Evolutionary conservation across 2,888 invertebrate genomes (phyloP), one percentile per base, ranked within the genome.

Genomic region (Spicauda simplicius): DNA sequence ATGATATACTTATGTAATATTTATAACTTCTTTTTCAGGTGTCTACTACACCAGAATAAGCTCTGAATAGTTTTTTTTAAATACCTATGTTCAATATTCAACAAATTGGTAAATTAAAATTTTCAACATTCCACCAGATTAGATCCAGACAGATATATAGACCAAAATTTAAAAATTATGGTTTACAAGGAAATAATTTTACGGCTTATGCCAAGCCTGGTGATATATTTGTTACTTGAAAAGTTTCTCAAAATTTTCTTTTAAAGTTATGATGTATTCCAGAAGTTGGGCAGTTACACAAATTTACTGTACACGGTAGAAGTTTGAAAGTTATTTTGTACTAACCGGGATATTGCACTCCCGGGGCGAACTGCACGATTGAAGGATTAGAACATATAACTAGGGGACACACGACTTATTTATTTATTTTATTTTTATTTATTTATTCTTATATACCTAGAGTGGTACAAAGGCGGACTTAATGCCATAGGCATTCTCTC

Each of bases 211-310:
- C 53, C 53, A 58, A 20, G 25, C 48, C 48, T 45, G 19, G 18
- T 16, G 58, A 48, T 59, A 50, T 14, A 59, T 59, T 59, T 59
- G 25, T 59, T 11, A 50, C 50, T 50, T 7, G 20, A 59, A 20
- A 50, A 59, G 30, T 59, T 59, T 59, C 59, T 50, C 50, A 19
- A 61, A 50, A 16, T 30, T 61, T 52, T 53, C 60, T 53, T 61
- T 30, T 53, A 61, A 61, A 53, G 50, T 61, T 61, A 52, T 61
- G 60, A 61, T 61, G 60, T 50, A 61, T 61, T 61, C 52, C 52
- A 5, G 50, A 61, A 61, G 52, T 61, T 61, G 52, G 37, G 52
- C 60, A 61, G 60, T 61, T 37, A 33, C 52, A 61, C 52, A 37
- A 61, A 61, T 61, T 61, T 61, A 61, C 52, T 61, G 60, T 53